Base-by-base conservation (phyloP, 2,888 invertebrate genomes). In the Dimorphilus gyrociliatus region DNA sequence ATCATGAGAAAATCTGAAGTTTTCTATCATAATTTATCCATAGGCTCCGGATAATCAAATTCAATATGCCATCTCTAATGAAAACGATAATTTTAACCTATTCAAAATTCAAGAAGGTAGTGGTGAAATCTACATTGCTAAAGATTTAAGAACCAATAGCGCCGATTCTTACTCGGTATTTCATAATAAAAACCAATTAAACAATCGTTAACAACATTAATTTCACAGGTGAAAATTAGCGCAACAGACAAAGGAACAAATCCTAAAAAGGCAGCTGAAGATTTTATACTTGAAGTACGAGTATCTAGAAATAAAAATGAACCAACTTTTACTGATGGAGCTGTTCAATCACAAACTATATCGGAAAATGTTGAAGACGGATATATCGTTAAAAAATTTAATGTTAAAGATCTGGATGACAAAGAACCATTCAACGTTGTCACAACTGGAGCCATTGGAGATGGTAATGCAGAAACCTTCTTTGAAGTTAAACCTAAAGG, bases 221-320 rank as follows among this genome's bases (percentile, higher is more conserved):
- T n/a, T n/a, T n/a, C n/a, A n/a, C 35, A 47, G 37, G 46, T 86
- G n/a, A 70, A 69, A 47, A 70, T 84, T 1, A 70, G 72, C 44
- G 88, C 84, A 1, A 69, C 72, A 1, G 90, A 90, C 64, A 74
- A 74, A 41, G 90, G 88, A 1, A 78, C 81, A 5, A 86, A 86
- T 0, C 74, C 81, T 0, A 79, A 78, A 53, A 72, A 72, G 23
- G 81, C 82, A 53, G 75, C 78, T 51, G 72, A 76, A 0, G 66
- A 68, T 1, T 72, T 50, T 16, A 42, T 39, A 7, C 46, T 54
- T 4, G 42, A 41, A 12, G 49, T 54, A 12, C 35, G 24, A 2
- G 42, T 48, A 4, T 39, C 44, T 27, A 35, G 50, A 19, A 51
- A 50, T 26, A 36, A 41, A 25, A 32, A 44, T 46, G 26, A 44